Conservation (phyloP, 2,113 vertebrate species). For the Gymnobelideus leadbeateri region DNA sequence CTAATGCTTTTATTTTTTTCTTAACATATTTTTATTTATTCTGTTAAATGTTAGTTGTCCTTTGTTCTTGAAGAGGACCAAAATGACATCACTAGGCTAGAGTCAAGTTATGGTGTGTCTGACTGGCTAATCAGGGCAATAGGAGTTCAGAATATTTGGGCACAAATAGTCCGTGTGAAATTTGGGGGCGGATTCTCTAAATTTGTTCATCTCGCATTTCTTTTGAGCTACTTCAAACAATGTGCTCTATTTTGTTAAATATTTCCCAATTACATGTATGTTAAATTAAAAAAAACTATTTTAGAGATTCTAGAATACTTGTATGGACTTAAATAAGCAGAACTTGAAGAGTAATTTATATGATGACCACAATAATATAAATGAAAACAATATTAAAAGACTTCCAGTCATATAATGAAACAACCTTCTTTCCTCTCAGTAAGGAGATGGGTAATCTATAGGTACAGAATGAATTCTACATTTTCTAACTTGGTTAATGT, state of each 20-base stretch:
- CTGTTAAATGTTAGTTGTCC: neutral
- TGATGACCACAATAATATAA: neutral
- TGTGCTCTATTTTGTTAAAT: neutral
- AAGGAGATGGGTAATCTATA: neutral
- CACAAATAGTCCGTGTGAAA: too few species aligned
- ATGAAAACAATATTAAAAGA: too few species aligned
- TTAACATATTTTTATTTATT: neutral
- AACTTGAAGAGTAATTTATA: neutral
- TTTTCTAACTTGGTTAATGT: neutral
- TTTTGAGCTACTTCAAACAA: too few species aligned
- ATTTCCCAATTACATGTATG: neutral
- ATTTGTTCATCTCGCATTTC: too few species aligned
- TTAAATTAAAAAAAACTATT: neutral
- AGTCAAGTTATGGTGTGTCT: too few species aligned
- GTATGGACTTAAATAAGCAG: neutral
- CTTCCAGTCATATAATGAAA: neutral
- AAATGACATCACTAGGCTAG: too few species aligned
- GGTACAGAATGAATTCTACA: neutral
- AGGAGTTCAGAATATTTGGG: too few species aligned
- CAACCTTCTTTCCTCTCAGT: neutral
- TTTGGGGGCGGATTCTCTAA: too few species aligned
- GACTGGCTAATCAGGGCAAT: too few species aligned
- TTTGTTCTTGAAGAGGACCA: too few species aligned
- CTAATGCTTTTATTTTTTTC: neutral
- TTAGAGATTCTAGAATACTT: neutral